Conservation (phyloP, 1,140 invertebrate genomes). For the Drosophila lacertosa region DNA sequence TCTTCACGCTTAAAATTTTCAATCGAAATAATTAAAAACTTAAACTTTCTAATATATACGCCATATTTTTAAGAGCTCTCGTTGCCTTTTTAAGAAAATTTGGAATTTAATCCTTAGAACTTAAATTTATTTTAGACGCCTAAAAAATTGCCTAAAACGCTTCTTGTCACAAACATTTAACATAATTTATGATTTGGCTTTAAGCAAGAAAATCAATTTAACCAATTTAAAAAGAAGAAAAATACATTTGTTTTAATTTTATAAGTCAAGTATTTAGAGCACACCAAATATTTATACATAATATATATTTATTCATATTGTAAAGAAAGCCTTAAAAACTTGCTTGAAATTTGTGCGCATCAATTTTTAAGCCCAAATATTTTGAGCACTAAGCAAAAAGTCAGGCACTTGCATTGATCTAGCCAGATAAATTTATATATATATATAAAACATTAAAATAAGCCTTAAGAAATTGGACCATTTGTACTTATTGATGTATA, state of each 20-base stretch:
- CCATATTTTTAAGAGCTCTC: background rate
- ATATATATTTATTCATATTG: constrained; percentile 13
- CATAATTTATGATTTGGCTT: constrained; percentile 12
- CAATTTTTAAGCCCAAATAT: constrained; percentile 1
- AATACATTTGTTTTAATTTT: constrained; percentile 2
- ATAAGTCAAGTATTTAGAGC: constrained; percentile 9
- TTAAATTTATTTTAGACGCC: constrained; percentile 1
- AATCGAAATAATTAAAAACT: constrained; percentile 28
- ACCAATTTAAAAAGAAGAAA: constrained; percentile 7
- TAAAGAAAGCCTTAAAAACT: background rate
- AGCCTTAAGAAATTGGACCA: constrained; percentile 28
- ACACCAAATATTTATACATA: constrained; percentile 24
- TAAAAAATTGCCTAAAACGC: constrained; percentile 24
- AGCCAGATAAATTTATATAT: background rate
- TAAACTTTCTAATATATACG: background rate
- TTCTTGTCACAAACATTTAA: constrained; percentile 5
- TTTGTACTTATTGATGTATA: constrained; percentile 62
- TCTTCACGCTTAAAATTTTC: constrained; percentile 1
- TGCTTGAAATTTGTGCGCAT: constrained; percentile 16
- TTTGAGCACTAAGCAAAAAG: background rate
- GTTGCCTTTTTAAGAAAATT: background rate
- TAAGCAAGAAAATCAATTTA: constrained; percentile 3
- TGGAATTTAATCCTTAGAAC: background rate
- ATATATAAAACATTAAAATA: constrained; percentile 37
- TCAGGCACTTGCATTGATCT: constrained; percentile 16